These are phyloP conservation scores for Neoascia interrupta DNA, from an alignment of 2,888 invertebrate species.

Conservation along the genomic window DNA sequence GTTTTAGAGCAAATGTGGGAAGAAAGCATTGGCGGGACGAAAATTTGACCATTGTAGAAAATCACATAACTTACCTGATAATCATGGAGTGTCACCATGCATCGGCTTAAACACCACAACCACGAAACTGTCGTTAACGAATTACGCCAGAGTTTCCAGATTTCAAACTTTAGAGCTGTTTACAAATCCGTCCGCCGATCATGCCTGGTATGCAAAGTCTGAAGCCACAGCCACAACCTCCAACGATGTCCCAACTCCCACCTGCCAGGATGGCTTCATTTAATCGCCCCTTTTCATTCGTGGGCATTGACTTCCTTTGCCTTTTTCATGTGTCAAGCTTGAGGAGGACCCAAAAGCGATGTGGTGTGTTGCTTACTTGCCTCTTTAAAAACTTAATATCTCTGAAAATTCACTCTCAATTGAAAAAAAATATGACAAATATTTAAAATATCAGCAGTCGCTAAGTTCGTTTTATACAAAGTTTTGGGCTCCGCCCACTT, in stretches of 20 bases:
- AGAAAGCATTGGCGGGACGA: no score
- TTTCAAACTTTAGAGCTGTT: background rate
- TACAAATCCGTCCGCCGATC: background rate
- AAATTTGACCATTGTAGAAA: no score
- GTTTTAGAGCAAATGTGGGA: no score
- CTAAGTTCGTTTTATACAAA: no score
- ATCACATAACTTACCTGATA: conserved; percentile 1
- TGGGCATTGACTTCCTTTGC: conserved; percentile 42
- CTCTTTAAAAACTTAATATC: no score
- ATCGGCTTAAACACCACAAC: conserved; percentile 6
- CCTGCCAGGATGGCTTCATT: conserved; percentile 31
- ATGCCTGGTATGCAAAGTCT: conserved; percentile 35
- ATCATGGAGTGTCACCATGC: no score
- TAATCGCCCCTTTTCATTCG: conserved; percentile 45
- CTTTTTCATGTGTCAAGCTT: conserved; percentile 31
- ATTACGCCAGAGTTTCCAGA: no score
- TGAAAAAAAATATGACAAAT: no score
- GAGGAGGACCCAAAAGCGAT: conserved; percentile 50
- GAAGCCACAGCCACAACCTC: conserved; percentile 17
- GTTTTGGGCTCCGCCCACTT: no score
- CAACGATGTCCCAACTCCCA: conserved; percentile 40
- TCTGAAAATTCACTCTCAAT: no score
- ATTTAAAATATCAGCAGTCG: no score
- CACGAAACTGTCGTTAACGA: conserved; percentile 31
- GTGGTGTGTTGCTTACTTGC: conserved; percentile 51